Conservation (phyloP, 1,140 invertebrate genomes). For the silkworm (Bombyx mori) region DNA sequence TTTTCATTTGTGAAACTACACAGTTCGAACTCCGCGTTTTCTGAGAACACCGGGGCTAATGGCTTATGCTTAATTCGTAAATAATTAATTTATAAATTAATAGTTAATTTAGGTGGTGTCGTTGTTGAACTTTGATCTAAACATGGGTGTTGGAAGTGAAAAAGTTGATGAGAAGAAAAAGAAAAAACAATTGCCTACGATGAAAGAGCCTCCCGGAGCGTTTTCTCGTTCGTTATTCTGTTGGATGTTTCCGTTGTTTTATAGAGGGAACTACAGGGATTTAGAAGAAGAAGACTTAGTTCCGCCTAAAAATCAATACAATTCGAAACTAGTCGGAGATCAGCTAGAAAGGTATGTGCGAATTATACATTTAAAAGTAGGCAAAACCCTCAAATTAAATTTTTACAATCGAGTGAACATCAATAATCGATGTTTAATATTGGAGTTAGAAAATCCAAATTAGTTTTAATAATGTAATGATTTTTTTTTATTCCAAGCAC, state of each 20-base stretch:
- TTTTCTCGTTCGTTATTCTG: slow-evolving; percentile 59
- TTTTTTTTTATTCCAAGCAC: too few relatives aligned
- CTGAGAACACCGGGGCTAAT: too few relatives aligned
- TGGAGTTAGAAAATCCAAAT: too few relatives aligned
- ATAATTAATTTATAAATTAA: too few relatives aligned
- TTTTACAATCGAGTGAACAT: too few relatives aligned
- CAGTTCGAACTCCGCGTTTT: not conserved
- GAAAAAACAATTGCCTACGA: slow-evolving; percentile 16
- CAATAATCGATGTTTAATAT: too few relatives aligned
- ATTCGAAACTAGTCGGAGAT: slow-evolving; percentile 72
- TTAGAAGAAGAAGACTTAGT: slow-evolving; percentile 78
- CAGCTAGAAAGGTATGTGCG: slow-evolving; percentile 72
- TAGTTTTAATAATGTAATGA: too few relatives aligned
- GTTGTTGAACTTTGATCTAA: slow-evolving; percentile 1
- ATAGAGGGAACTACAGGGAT: slow-evolving; percentile 74
- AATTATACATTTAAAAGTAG: too few relatives aligned
- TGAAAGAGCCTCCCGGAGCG: slow-evolving; percentile 32
- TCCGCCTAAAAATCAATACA: slow-evolving; percentile 70
- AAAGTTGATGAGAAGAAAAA: slow-evolving; percentile 3
- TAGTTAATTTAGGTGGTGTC: too few relatives aligned
- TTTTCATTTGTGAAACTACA: not conserved
- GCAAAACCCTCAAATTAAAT: too few relatives aligned
- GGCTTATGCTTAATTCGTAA: too few relatives aligned
- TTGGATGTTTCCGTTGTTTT: slow-evolving; percentile 77
- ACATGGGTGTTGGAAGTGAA: slow-evolving; percentile 10